phyloP scores from a whole-genome alignment of 2,797 vertebrate species.

The Tenualosa thibaudeaui region DNA sequence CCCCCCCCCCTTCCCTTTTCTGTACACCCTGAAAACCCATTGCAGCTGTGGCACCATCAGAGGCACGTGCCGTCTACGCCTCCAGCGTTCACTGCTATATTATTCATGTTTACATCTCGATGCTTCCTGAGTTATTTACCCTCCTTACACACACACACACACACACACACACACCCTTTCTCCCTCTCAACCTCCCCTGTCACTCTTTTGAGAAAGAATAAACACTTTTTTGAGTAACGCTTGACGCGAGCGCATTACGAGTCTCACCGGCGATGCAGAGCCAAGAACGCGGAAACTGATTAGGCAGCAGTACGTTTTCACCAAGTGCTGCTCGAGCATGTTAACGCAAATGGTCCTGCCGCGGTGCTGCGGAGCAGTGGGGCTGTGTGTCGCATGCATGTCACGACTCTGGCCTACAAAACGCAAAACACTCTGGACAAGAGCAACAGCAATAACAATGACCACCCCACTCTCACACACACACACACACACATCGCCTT shows the following conservation, averaged over 20 bases:
- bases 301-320: not conserved
- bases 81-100: not conserved
- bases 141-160: not conserved
- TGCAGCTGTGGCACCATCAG: not conserved
- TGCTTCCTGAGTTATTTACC: not conserved
- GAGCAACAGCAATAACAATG: not conserved
- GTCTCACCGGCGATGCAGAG: not conserved
- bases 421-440: not conserved
- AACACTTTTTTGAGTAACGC: not conserved
- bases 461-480: not conserved
- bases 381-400: not conserved
- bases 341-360: not conserved
- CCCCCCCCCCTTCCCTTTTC: not conserved
- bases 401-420: not conserved
- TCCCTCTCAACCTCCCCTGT: not conserved
- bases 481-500: not conserved
- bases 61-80: not conserved
- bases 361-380: not conserved
- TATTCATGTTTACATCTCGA: conserved; percentile 12
- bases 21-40: not conserved
- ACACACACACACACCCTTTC: not conserved
- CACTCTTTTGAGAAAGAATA: not conserved
- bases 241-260: not conserved
- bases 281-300: not conserved
- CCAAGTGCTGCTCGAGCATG: not conserved